phyloP scores from a whole-genome alignment of 2,113 vertebrate species.

The Zapornia atra region DNA sequence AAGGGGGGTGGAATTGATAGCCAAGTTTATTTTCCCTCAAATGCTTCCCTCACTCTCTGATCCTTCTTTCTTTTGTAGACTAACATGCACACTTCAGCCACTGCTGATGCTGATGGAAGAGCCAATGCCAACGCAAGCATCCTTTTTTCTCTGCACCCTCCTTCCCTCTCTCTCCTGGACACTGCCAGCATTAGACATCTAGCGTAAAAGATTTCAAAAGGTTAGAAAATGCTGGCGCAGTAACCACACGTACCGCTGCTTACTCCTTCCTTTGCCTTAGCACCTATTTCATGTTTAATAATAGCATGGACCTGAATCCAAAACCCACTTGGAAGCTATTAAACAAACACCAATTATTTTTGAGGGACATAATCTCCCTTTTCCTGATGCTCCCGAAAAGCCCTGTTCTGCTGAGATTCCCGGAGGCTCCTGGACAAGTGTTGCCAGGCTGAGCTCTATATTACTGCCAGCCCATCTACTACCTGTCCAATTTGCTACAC shows the following conservation, averaged over 20 bases:
- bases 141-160: not conserved
- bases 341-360: conserved; percentile 4
- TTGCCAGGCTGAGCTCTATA: not conserved
- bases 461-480: not conserved
- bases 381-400: not conserved
- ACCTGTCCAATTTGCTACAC: not conserved
- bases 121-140: not conserved
- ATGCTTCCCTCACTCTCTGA: not conserved
- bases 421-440: not conserved
- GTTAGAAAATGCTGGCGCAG: not conserved
- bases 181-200: not conserved
- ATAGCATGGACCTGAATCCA: not conserved
- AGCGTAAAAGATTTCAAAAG: not conserved
- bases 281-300: conserved; percentile 4
- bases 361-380: not conserved
- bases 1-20: not conserved
- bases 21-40: not conserved
- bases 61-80: not conserved
- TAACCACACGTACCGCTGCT: not conserved
- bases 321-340: conserved; percentile 1
- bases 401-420: not conserved
- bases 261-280: not conserved
- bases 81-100: not conserved
- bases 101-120: not conserved
- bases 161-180: not conserved